Percentiles rank a stretch among this genome's conserved stretches.
Evolutionary conservation across 2,888 invertebrate genomes (phyloP).

Genomic region (Clanis bilineata): DNA sequence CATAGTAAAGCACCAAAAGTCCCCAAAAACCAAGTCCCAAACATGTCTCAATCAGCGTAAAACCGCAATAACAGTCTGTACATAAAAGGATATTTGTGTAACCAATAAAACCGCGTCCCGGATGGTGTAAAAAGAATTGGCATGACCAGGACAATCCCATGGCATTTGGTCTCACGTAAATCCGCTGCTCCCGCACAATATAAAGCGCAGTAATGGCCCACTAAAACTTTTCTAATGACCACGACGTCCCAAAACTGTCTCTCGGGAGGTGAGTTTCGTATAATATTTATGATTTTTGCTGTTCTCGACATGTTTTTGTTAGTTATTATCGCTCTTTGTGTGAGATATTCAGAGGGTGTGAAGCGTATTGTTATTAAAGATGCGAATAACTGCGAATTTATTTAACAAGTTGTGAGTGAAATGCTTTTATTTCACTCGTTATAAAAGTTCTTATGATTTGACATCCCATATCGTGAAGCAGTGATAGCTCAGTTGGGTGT

Average conservation of each 20-base stretch:
- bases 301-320: slow-evolving; percentile 28
- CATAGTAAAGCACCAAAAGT: neutral
- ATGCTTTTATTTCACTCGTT: no score
- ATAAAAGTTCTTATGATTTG: no score
- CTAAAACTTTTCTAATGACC: slow-evolving; percentile 75
- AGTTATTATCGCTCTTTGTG: slow-evolving; percentile 26
- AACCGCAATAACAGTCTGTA: neutral
- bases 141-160: slow-evolving; percentile 26
- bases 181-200: slow-evolving; percentile 47
- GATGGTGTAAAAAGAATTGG: slow-evolving; percentile 16
- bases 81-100: slow-evolving; percentile 11
- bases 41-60: neutral
- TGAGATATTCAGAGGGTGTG: no score
- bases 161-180: slow-evolving; percentile 45
- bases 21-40: neutral
- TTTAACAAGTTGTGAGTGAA: no score
- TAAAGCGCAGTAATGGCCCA: slow-evolving; percentile 69
- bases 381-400: no score
- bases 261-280: slow-evolving; percentile 58
- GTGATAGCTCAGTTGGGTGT: no score
- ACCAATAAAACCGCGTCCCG: slow-evolving; percentile 18
- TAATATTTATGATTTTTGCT: slow-evolving; percentile 58
- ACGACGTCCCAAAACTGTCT: slow-evolving; percentile 67
- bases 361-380: no score
- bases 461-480: no score